Evolutionary conservation across 1,140 invertebrate species (phyloP).

Genomic region (Drosophila tsacasi): DNA sequence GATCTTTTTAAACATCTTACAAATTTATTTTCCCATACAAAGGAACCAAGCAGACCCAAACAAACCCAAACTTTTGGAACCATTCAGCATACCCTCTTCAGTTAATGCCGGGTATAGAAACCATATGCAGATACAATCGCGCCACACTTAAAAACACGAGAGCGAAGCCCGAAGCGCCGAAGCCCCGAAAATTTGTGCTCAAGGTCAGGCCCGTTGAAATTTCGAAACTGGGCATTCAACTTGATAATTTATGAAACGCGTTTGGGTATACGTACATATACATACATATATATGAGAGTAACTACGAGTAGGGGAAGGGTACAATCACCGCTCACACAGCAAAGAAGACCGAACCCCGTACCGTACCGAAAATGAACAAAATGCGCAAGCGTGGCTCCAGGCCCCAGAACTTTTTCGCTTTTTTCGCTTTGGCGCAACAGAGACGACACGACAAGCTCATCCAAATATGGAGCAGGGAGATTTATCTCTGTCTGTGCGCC

Average conservation of each 20-base stretch:
- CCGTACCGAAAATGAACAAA: conserved; percentile 10
- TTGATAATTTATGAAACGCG: conserved; percentile 84
- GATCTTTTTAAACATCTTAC: background rate
- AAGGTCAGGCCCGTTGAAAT: conserved; percentile 72
- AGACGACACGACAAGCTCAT: background rate
- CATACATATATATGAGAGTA: conserved; percentile 32
- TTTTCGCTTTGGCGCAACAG: background rate
- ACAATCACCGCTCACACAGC: conserved; percentile 13
- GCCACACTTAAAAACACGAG: conserved; percentile 29
- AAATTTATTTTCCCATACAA: background rate
- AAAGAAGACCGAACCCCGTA: conserved; percentile 15
- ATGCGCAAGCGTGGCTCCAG: conserved; percentile 51
- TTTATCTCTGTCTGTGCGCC: conserved; percentile 2
- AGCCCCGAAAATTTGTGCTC: conserved; percentile 74
- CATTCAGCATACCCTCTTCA: conserved; percentile 10
- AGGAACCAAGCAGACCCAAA: background rate
- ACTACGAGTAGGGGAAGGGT: conserved; percentile 62
- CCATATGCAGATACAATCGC: conserved; percentile 36
- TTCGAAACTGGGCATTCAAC: conserved; percentile 83
- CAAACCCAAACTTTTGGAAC: background rate
- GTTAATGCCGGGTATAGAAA: conserved; percentile 8
- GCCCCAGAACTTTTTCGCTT: conserved; percentile 21
- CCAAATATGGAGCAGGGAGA: conserved; percentile 47
- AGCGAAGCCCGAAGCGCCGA: conserved; percentile 45
- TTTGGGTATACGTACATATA: conserved; percentile 44